Evolutionary conservation across 2,797 vertebrate species (phyloP), one percentile per base, ranked within the genome.

Genomic region (Sebastes aleutianus): DNA sequence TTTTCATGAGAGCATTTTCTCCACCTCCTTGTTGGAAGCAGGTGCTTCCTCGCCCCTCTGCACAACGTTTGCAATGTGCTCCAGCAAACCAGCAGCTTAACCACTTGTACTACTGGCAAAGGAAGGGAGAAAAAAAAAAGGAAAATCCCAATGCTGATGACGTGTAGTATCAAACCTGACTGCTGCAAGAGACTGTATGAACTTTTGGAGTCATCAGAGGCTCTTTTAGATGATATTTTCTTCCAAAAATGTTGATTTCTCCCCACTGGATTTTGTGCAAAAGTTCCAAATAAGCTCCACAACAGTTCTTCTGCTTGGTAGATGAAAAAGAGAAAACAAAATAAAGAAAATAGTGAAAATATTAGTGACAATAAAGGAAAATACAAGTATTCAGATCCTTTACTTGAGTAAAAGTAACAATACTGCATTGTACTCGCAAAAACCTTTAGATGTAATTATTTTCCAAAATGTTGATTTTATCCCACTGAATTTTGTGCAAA

Each of bases 11-110:
- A 92, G 88, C 88, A 88, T 92, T 84, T 90, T 94, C 91, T 93
- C 94, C 94, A 94, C 95, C 94, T 95, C 94, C 90, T 92, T 81
- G 84, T 84, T 95, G 93, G 91, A 94, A 97, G 96, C 97, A 98
- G 97, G 97, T 98, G 97, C 96, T 96, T 97, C 96, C 96, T 96
- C 86, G 90, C 92, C 93, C 92, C 92, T 91, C 90, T 93, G 93
- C 94, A 87, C 74, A 87, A 87, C 85, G 81, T 92, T 90, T 89
- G 89, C 89, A 85, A 72, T 78, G 93, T 91, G 91, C 84, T 94
- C 80, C 91, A 91, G 91, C 76, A 88, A 83, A 94, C 89, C 94
- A 92, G 95, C 94, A 95, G 94, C 89, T 93, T 84, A 84, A 92
- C 88, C 86, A 79, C 87, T 85, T 77, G 76, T 75, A 92, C 84